These are phyloP conservation scores for Salminus brasiliensis DNA, from an alignment of 2,113 vertebrate species.

Conservation along the genomic window DNA sequence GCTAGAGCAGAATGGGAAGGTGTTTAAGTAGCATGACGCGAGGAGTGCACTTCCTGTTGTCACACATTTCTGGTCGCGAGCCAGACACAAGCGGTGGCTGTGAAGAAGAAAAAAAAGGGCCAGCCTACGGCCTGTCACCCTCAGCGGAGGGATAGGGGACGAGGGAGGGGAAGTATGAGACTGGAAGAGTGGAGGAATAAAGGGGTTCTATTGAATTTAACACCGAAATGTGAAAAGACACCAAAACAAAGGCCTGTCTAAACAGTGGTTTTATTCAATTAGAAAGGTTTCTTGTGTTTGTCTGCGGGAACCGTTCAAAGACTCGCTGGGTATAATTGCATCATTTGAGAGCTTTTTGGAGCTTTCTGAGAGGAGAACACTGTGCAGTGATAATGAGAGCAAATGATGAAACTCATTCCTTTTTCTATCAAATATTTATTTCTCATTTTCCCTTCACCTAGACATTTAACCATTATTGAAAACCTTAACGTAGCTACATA, in stretches of 20 bases:
- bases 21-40: slow-evolving; percentile 4
- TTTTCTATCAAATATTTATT: slow-evolving; percentile 2
- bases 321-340: slow-evolving; percentile 24
- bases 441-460: not conserved
- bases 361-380: slow-evolving; percentile 10
- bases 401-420: slow-evolving; percentile 22
- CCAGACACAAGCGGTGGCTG: not conserved
- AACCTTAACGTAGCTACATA: not conserved
- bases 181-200: not conserved
- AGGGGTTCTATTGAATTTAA: not conserved
- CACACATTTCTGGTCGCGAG: not conserved
- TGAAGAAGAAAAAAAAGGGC: slow-evolving; percentile 1
- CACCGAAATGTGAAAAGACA: not conserved
- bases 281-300: slow-evolving; percentile 36
- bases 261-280: slow-evolving; percentile 39
- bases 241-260: slow-evolving; percentile 1
- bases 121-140: not conserved
- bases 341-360: slow-evolving; percentile 26
- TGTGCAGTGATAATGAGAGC: slow-evolving; percentile 8
- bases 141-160: not conserved
- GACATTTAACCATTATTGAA: not conserved
- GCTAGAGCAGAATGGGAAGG: slow-evolving; percentile 18
- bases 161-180: not conserved
- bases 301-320: slow-evolving; percentile 26
- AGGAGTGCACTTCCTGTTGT: not conserved